A percentile compares a stretch with the other conserved stretches of the same genome.
phyloP scores from a whole-genome alignment of 2,888 invertebrate species.

The Polylopha cassiicola region DNA sequence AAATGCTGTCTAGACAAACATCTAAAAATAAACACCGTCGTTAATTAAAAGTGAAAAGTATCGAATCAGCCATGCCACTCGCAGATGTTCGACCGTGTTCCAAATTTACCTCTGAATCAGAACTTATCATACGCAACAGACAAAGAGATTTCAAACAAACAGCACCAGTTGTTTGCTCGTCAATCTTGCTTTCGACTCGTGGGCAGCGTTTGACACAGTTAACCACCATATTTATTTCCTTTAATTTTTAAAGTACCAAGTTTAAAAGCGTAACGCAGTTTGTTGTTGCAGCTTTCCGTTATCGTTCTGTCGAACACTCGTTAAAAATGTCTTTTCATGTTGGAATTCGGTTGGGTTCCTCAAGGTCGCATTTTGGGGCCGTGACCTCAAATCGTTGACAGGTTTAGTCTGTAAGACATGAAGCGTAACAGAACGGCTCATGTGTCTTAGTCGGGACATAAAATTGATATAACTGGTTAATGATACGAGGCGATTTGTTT shows the following conservation, averaged over 20 bases:
- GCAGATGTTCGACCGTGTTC: conserved; percentile 46
- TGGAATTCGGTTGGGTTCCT: conserved; percentile 26
- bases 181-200: conserved; percentile 42
- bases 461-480: conserved; percentile 6
- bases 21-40: background rate
- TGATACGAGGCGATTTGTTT: conserved; percentile 37
- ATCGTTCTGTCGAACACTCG: conserved; percentile 26
- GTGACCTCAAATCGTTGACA: conserved; percentile 21
- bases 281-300: conserved; percentile 6
- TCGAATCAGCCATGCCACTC: conserved; percentile 24
- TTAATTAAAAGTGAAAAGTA: conserved; percentile 31
- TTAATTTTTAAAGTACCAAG: conserved; percentile 29
- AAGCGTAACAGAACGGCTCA: background rate
- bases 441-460: too few species aligned
- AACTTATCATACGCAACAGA: conserved; percentile 34
- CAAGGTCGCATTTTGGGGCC: conserved; percentile 32
- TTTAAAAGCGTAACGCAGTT: conserved; percentile 30
- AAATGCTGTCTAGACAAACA: too few species aligned
- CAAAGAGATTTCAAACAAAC: conserved; percentile 38
- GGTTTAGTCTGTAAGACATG: too few species aligned
- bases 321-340: conserved; percentile 27
- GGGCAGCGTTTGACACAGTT: conserved; percentile 45
- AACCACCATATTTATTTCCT: conserved; percentile 44
- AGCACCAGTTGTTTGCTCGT: conserved; percentile 43
- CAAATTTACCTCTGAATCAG: conserved; percentile 48